Evolutionary conservation across 2,113 vertebrate species (phyloP).

Genomic region (Thunnus maccoyii): DNA sequence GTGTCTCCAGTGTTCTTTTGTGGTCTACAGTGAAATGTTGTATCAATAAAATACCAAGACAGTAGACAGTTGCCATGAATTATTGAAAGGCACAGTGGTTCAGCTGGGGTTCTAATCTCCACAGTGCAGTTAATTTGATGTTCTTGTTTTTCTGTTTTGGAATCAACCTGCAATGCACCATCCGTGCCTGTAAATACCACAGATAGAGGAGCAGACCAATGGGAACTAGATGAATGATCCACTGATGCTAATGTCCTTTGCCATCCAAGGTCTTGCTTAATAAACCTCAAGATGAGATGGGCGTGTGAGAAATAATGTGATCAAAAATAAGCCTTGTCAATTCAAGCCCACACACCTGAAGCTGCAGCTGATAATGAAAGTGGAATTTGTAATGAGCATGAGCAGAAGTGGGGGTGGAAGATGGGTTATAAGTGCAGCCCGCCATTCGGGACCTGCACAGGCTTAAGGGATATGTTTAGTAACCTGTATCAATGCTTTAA

Average conservation of each 20-base stretch:
- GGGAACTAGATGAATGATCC: slow-evolving; percentile 69
- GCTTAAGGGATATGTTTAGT: slow-evolving; percentile 64
- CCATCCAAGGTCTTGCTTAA: slow-evolving; percentile 74
- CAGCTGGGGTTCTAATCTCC: slow-evolving; percentile 70
- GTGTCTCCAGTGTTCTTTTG: slow-evolving; percentile 47
- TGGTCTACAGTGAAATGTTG: slow-evolving; percentile 71
- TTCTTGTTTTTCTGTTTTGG: slow-evolving; percentile 67
- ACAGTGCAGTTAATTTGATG: slow-evolving; percentile 74
- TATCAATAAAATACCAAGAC: slow-evolving; percentile 73
- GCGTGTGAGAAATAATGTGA: slow-evolving; percentile 62
- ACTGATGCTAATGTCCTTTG: slow-evolving; percentile 71
- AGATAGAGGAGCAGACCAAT: slow-evolving; percentile 27
- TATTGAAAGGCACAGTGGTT: slow-evolving; percentile 72
- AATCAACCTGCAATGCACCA: slow-evolving; percentile 79
- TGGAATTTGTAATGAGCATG: slow-evolving; percentile 61
- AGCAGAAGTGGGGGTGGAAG: not conserved
- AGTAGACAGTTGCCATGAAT: slow-evolving; percentile 72
- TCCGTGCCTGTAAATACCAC: slow-evolving; percentile 52
- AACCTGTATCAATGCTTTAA: slow-evolving; percentile 39
- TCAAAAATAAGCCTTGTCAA: slow-evolving; percentile 67
- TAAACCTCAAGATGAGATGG: slow-evolving; percentile 71
- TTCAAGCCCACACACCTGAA: slow-evolving; percentile 77
- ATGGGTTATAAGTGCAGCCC: slow-evolving; percentile 4
- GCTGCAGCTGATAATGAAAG: slow-evolving; percentile 67
- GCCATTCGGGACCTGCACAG: slow-evolving; percentile 41